Evolutionary conservation across 2,797 vertebrate genomes (phyloP).

Genomic region (Capromys pilorides): DNA sequence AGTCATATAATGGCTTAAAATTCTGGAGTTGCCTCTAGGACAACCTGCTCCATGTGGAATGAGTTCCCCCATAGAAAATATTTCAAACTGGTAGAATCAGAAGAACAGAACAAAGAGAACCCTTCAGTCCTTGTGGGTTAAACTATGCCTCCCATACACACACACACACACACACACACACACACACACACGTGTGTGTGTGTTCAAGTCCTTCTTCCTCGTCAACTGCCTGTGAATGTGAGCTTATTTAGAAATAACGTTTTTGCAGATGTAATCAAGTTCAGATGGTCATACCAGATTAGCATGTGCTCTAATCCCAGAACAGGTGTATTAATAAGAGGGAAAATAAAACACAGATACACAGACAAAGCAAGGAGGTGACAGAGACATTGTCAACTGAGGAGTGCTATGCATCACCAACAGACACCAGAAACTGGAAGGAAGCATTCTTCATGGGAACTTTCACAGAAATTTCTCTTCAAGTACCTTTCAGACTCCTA

Average conservation of each 20-base stretch:
- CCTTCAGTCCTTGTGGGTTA: background rate
- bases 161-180: background rate
- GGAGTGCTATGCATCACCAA: background rate
- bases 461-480: background rate
- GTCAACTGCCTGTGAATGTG: background rate
- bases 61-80: background rate
- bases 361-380: background rate
- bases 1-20: background rate
- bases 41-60: background rate
- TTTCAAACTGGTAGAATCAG: background rate
- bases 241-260: background rate
- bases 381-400: background rate
- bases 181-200: background rate
- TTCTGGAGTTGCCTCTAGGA: background rate
- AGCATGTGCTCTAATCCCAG: background rate
- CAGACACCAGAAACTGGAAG: background rate
- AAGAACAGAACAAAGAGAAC: background rate
- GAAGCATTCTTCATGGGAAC: background rate
- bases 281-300: background rate
- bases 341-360: background rate
- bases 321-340: background rate
- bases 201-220: background rate
- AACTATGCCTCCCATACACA: background rate
- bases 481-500: background rate
- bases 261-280: background rate